Conservation (phyloP, 1,140 invertebrate species). For the Schlechtendalia chinensis region DNA sequence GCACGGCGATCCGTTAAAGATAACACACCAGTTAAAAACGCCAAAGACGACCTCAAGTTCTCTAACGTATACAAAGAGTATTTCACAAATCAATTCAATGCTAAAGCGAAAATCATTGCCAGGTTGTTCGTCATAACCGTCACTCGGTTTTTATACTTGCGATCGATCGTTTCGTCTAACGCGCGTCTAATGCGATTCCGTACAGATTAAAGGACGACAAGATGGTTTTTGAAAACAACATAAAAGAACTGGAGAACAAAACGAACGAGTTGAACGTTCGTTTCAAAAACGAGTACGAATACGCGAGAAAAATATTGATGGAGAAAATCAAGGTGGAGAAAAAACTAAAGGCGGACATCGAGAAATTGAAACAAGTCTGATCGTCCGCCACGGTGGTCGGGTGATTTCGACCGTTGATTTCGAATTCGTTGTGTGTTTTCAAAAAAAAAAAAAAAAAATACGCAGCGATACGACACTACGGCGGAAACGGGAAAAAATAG, state of each 20-base stretch:
- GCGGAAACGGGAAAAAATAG: neutral
- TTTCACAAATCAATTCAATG: neutral
- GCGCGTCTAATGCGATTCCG: neutral
- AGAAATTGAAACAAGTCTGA: neutral
- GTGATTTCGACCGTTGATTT: neutral
- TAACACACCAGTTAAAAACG: neutral
- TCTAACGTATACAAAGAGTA: neutral
- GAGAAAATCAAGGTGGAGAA: neutral
- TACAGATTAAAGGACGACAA: neutral
- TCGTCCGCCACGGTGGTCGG: too few species aligned
- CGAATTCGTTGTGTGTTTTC: neutral
- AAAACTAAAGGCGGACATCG: neutral
- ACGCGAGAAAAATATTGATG: neutral
- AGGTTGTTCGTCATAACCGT: neutral
- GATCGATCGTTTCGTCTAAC: neutral
- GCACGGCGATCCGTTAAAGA: neutral
- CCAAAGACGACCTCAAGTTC: neutral
- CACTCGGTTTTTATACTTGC: neutral
- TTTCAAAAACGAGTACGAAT: conserved; percentile 4
- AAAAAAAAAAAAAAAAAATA: neutral
- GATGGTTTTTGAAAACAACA: neutral
- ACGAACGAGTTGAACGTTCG: neutral
- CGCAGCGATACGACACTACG: neutral
- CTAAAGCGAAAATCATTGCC: neutral
- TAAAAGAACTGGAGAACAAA: neutral